These are phyloP conservation scores for Cephus spinipes DNA, from an alignment of 2,888 invertebrate genomes.

Conservation along the genomic window DNA sequence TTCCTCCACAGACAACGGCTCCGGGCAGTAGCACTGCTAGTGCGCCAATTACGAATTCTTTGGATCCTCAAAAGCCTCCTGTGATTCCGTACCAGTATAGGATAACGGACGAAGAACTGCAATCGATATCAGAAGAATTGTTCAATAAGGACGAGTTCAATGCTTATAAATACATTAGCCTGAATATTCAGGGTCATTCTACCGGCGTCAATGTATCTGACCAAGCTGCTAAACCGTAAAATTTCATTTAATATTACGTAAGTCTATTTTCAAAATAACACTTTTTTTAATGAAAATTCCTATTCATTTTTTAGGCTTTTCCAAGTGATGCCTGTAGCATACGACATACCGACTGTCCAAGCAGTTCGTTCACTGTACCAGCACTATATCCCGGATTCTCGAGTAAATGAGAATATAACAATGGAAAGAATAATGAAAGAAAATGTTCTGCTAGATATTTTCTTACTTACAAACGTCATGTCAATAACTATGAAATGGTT, in stretches of 20 bases:
- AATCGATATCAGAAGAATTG: constrained; percentile 51
- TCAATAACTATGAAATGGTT: constrained; percentile 49
- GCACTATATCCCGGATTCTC: constrained; percentile 46
- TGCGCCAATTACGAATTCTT: too few species aligned
- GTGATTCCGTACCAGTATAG: constrained; percentile 18
- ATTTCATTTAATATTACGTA: not conserved
- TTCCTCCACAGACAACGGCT: not conserved
- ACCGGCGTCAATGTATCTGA: constrained; percentile 43
- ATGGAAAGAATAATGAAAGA: constrained; percentile 43
- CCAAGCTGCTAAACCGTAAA: constrained; percentile 46
- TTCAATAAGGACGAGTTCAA: constrained; percentile 48
- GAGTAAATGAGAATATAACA: constrained; percentile 44
- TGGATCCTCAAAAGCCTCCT: too few species aligned
- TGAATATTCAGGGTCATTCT: constrained; percentile 49
- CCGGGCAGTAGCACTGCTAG: not conserved
- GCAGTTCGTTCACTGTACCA: constrained; percentile 47
- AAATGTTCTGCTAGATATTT: constrained; percentile 44
- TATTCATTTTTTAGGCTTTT: constrained; percentile 46
- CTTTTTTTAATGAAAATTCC: not conserved
- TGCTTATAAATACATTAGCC: constrained; percentile 36
- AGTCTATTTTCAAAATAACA: not conserved
- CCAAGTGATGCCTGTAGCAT: constrained; percentile 36
- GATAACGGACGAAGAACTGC: constrained; percentile 50
- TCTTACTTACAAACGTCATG: constrained; percentile 55
- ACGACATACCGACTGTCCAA: constrained; percentile 46